Percentiles rank a stretch among this genome's conserved stretches.
These are phyloP conservation scores for Enteromius fasciolatus DNA, from an alignment of 2,797 vertebrate genomes.

Conservation along the genomic window DNA sequence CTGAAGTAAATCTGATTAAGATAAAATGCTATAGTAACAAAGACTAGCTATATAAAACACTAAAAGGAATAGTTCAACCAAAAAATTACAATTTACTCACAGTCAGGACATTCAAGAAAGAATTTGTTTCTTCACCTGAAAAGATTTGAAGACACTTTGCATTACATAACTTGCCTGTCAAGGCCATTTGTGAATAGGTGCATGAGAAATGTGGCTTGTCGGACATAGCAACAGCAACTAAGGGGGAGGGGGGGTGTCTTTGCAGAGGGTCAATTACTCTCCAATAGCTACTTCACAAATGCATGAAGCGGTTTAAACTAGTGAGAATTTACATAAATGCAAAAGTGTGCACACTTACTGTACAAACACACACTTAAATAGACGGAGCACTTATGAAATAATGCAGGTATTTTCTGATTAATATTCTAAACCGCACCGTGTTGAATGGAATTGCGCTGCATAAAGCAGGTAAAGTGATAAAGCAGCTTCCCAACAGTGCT, in stretches of 20 bases:
- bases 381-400: neutral
- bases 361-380: neutral
- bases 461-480: conserved; percentile 21
- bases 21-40: neutral
- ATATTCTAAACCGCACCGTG: neutral
- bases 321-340: neutral
- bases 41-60: neutral
- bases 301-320: neutral
- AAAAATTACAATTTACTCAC: neutral
- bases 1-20: neutral
- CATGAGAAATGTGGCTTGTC: no score
- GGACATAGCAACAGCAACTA: no score
- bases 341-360: neutral
- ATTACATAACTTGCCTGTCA: neutral
- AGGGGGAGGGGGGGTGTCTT: no score
- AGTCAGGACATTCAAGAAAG: neutral
- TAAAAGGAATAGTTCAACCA: neutral
- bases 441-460: neutral
- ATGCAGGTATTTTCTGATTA: neutral
- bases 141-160: neutral
- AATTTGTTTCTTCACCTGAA: neutral
- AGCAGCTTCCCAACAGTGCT: conserved; percentile 1
- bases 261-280: no score
- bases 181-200: no score
- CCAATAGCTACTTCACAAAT: neutral